phyloP scores from a whole-genome alignment of 1,140 invertebrate genomes.

The Liolophura sinensis region DNA sequence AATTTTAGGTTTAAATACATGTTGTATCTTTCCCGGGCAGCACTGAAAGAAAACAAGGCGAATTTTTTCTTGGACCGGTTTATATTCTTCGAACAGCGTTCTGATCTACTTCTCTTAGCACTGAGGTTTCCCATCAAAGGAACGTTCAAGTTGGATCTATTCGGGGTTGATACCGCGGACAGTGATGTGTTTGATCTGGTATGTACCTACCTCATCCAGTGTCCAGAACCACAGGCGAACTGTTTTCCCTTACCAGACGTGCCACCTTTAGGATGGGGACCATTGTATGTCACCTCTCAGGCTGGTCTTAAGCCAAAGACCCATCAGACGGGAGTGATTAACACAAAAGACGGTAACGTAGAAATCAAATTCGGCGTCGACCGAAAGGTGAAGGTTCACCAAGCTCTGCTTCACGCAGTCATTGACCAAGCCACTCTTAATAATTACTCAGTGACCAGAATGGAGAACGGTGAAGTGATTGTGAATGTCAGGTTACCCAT shows the following conservation, averaged over 20 bases:
- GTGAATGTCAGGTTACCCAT: conserved; percentile 47
- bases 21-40: conserved; percentile 35
- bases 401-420: conserved; percentile 41
- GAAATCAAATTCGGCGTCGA: conserved; percentile 44
- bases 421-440: conserved; percentile 50
- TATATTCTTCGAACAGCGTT: conserved; percentile 46
- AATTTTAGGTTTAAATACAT: conserved; percentile 48
- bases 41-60: conserved; percentile 14
- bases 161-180: conserved; percentile 42
- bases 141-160: conserved; percentile 52
- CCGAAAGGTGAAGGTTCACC: conserved; percentile 39
- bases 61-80: conserved; percentile 43
- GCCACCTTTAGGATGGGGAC: conserved; percentile 51
- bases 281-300: conserved; percentile 35
- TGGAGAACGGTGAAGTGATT: conserved; percentile 42
- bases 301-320: conserved; percentile 44
- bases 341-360: conserved; percentile 41
- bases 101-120: conserved; percentile 37
- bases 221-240: conserved; percentile 34
- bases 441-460: conserved; percentile 39
- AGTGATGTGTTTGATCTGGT: conserved; percentile 47
- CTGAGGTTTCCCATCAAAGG: conserved; percentile 46
- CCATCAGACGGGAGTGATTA: conserved; percentile 46
- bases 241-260: conserved; percentile 48
- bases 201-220: conserved; percentile 51